Evolutionary conservation across 2,113 vertebrate genomes (phyloP).

Genomic region (Tetrao urogallus): DNA sequence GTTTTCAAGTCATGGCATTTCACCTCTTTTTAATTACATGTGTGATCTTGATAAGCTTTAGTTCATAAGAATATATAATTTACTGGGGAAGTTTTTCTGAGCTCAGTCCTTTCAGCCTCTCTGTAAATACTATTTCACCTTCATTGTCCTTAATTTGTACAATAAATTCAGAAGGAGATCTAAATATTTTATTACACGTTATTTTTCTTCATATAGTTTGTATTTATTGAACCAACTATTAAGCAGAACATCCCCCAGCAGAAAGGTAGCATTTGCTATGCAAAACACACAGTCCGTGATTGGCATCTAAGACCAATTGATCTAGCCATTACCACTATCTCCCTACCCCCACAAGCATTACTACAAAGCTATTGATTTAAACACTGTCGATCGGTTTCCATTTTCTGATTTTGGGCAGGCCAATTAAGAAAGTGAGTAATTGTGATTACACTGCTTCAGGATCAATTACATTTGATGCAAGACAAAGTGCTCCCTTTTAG

Average conservation of each 20-base stretch:
- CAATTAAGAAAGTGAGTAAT: constrained; percentile 99
- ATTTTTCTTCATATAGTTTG: constrained; percentile 8
- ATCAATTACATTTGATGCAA: constrained; percentile 94
- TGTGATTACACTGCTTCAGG: constrained; percentile 93
- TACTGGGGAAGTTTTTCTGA: neutral
- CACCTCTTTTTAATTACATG: constrained; percentile 22
- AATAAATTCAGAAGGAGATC: constrained; percentile 40
- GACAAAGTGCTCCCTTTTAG: constrained; percentile 83
- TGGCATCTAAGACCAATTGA: constrained; percentile 89
- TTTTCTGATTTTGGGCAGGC: constrained; percentile 95
- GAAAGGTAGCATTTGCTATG: constrained; percentile 79
- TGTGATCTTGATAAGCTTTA: constrained; percentile 15
- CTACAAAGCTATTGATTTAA: constrained; percentile 94
- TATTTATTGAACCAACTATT: constrained; percentile 62
- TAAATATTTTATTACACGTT: constrained; percentile 48
- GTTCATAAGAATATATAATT: constrained; percentile 32
- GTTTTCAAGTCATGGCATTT: neutral
- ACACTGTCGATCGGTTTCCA: constrained; percentile 91
- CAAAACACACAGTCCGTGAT: constrained; percentile 84
- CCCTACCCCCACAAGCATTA: constrained; percentile 85
- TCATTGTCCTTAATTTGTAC: neutral
- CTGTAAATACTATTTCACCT: neutral
- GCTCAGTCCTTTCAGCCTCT: neutral
- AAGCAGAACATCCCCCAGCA: constrained; percentile 68
- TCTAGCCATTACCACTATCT: constrained; percentile 86